Evolutionary conservation across 2,888 invertebrate species (phyloP).

Genomic region (Pantelozetes paolii): DNA sequence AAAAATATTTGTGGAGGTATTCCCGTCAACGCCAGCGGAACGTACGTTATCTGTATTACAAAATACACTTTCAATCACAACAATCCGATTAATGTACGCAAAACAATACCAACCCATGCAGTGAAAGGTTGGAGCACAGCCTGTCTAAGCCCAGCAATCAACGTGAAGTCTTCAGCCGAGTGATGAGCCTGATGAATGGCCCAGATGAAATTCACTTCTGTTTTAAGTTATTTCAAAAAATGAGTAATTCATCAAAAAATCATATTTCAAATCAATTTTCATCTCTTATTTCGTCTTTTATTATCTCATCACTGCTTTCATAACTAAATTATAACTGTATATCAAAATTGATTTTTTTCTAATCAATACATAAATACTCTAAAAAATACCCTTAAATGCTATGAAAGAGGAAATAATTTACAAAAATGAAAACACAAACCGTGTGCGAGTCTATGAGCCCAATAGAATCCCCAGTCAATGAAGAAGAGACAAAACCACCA

Average conservation of each 20-base stretch:
- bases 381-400: too few relatives aligned
- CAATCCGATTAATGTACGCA: too few relatives aligned
- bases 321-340: background rate
- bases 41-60: conserved; percentile 34
- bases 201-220: conserved; percentile 81
- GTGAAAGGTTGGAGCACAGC: conserved; percentile 72
- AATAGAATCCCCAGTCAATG: conserved; percentile 83
- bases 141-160: conserved; percentile 75
- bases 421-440: conserved; percentile 58
- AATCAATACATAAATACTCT: conserved; percentile 56
- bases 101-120: conserved; percentile 67
- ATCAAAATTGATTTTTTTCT: too few relatives aligned
- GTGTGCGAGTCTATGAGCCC: conserved; percentile 83
- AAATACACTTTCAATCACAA: too few relatives aligned
- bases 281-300: too few relatives aligned
- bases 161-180: conserved; percentile 81
- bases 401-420: too few relatives aligned
- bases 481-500: conserved; percentile 76
- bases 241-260: too few relatives aligned
- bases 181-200: conserved; percentile 86
- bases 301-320: too few relatives aligned
- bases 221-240: too few relatives aligned
- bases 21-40: conserved; percentile 37
- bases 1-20: conserved; percentile 41
- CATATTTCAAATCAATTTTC: too few relatives aligned